Base-by-base conservation (phyloP, 2,113 vertebrate genomes). In the Cebus imitator region DNA sequence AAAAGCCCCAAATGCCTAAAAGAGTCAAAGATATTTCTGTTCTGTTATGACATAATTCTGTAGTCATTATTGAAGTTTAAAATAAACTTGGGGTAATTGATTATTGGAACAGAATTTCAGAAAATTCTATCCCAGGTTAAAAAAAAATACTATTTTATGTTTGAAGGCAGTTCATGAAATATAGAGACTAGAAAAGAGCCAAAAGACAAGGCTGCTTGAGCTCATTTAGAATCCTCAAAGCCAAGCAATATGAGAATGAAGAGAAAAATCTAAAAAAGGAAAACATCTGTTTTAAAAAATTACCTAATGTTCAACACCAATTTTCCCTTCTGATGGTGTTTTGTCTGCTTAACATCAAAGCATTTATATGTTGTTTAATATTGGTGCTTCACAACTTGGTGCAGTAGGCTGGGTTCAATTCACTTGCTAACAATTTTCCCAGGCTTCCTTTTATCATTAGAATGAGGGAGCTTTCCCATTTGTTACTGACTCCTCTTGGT, bases 31-130 rank as follows among this genome's bases (percentile, higher is more conserved):
- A 25, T 23, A 17, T 75, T 73, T 84, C 75, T 10, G 2, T 87
- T 75, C 48, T 25, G 18, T 87, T 40, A 40, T 40, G 68, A 66
- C n/a, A 43, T 43, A 43, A 66, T n/a, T 90, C 57, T 40, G 18
- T 79, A 58, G 45, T 75, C 32, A 20, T 21, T 73, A 55, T 21
- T 79, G 66, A 86, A 72, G 55, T 90, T 94, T 70, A 73, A 87
- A 73, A 48, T 88, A 83, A 73, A 40, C 81, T 80, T 25, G 13
- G 68, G 3, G 23, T 30, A 72, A 64, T 40, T 30, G 66, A 70
- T n/a, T 92, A 25, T 86, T 66, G 79, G 89, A 82, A 92, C 6
- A 85, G 21, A 86, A 75, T 90, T 90, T 87, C 25, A 83, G 35
- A 58, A 78, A 95, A 88, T 72, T 84, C 27, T 90, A 3, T 86